These are phyloP conservation scores for Phasianus colchicus DNA, from an alignment of 2,113 vertebrate genomes.

Conservation along the genomic window DNA sequence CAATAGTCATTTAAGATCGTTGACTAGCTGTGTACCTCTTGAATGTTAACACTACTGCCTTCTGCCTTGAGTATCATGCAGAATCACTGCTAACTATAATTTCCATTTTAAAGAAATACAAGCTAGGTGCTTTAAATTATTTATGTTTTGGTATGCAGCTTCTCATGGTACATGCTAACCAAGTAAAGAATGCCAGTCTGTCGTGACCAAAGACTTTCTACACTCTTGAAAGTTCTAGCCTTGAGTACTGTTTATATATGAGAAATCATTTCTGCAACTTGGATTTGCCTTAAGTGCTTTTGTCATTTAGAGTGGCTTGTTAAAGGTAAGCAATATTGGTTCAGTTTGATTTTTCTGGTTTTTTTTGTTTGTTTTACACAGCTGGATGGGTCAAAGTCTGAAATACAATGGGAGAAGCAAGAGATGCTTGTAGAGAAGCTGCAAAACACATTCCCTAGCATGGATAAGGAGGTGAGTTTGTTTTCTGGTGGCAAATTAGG, in stretches of 20 bases:
- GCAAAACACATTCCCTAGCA: conserved; percentile 87
- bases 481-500: not conserved
- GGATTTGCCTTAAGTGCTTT: not conserved
- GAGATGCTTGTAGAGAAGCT: conserved; percentile 87
- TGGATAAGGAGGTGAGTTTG: conserved; percentile 88
- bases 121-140: not conserved
- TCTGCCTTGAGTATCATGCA: not conserved
- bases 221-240: not conserved
- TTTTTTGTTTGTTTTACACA: not conserved
- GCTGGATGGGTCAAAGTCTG: conserved; percentile 68
- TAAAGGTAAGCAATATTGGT: not conserved
- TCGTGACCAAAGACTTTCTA: not conserved
- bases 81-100: not conserved
- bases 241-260: not conserved
- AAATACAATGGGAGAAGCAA: conserved; percentile 84
- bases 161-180: not conserved
- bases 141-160: not conserved
- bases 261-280: not conserved
- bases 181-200: not conserved
- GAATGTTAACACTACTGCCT: not conserved
- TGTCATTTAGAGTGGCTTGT: not conserved
- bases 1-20: too few species aligned
- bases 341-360: not conserved
- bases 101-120: not conserved
- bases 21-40: not conserved